Base-by-base conservation (phyloP, 92 coral and sea anemone species). In the Zoanthus sansibaricus region DNA sequence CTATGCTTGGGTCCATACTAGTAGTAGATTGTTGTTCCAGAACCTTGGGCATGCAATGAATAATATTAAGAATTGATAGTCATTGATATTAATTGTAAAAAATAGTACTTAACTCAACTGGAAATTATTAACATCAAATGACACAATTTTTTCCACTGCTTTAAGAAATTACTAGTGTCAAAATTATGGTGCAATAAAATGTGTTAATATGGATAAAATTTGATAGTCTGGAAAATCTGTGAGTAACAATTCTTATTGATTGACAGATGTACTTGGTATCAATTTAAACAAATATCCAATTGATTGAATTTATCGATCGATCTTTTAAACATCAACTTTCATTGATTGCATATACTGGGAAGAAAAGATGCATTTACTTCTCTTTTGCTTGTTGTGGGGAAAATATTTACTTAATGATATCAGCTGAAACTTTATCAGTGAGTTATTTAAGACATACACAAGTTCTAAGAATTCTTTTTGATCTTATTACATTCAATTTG, bases 1-100 rank as follows among this genome's bases (percentile, higher is more conserved):
- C 71, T 21, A 18, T 66, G 33, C 71, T 66, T 66, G 71, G 71
- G 71, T 66, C 33, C 71, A 66, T 66, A 66, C 71, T 66, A 66
- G 5, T 66, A 66, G 33, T 66, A 66, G 71, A 66, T 68, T 21
- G 72, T 68, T 68, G 72, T 68, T 68, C 72, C 72, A 68, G 33
- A 68, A 68, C 72, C 44, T 68, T 68, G 72, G 71, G 72, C 37
- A 31, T 68, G 42, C 72, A 68, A 68, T 68, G 42, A 68, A 18
- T 68, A 68, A 68, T 21, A 68, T 68, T 21, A 44, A 68, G 11
- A 68, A 68, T 31, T 68, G 72, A 25, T 68, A 68, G 44, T 68
- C 72, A 21, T 68, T 68, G 72, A 68, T 68, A 68, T 68, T 21
- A 68, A 68, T 68, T 68, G 45, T 68, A 14, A 20, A 82, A 52